Base-by-base conservation (phyloP, 2,888 invertebrate genomes). In the Acrocyrtus sp. region DNA sequence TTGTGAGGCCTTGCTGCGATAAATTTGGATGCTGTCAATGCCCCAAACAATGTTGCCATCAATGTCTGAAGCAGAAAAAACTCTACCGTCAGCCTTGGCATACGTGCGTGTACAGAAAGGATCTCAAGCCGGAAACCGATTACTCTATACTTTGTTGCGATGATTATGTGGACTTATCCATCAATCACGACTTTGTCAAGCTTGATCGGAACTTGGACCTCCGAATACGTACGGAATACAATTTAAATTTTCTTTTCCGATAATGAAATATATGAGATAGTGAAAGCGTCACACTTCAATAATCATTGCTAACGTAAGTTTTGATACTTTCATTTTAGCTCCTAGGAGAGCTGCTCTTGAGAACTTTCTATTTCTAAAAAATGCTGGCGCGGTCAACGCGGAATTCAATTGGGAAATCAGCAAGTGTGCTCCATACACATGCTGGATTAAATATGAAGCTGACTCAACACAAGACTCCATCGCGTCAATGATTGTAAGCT, bases 71-170 rank as follows among this genome's bases (percentile, higher is more conserved):
- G 17, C 56, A 70, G 12, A 65, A 58, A 26, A 70, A 69, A 43
- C 60, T 66, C 3, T 76, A 73, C 48, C 78, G 76, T 24, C 68
- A 79, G 17, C 73, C 73, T 1, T 79, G 79, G 79, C 76, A 79
- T 60, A 62, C 65, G 15, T 74, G 61, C 29, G 22, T 78, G 63
- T 75, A 78, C 26, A 6, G 58, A 21, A 51, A 61, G 41, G 50
- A 75, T 12, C 70, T 45, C 12, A 50, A 60, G 10, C 80, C 80
- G 0, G 75, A 77, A 60, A 76, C 75, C 12, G 80, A 80, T 39
- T 80, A 80, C 66, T 67, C 61, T 12, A 60, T 67, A 8, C 78
- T 77, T 29, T 80, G 77, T 41, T 80, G 80, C 43, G 77, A 80
- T 61, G 67, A 78, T n/a, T 80, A 80, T 51, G 75, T 78, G 29